These are phyloP conservation scores for Pseudocheirus occidentalis DNA, from an alignment of 2,797 vertebrate genomes.

Conservation along the genomic window DNA sequence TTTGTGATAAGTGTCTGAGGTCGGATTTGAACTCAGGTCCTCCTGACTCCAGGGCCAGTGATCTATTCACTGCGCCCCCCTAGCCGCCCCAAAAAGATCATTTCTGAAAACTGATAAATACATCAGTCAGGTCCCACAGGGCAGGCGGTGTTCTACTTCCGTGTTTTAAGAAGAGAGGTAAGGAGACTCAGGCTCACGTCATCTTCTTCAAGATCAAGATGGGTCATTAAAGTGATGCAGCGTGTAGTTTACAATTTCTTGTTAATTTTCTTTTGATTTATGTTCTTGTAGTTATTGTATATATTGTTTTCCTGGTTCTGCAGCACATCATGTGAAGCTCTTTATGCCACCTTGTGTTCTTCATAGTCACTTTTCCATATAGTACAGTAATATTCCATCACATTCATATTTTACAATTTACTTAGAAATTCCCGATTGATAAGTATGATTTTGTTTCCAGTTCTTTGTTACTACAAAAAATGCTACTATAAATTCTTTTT, in stretches of 20 bases:
- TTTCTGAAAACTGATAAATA: neutral
- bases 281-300: neutral
- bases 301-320: neutral
- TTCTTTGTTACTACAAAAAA: neutral
- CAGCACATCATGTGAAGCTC: neutral
- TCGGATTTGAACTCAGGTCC: no score
- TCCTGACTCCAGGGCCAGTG: no score
- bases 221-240: neutral
- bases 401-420: neutral
- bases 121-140: neutral
- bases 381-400: neutral
- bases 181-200: neutral
- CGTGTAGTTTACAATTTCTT: neutral
- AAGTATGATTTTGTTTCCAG: neutral
- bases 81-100: no score
- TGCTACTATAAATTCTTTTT: neutral
- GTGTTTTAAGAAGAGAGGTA: neutral
- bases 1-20: no score
- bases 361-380: neutral
- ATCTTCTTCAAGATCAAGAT: neutral
- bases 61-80: no score
- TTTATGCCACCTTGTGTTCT: neutral
- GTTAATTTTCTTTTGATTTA: neutral
- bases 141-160: neutral
- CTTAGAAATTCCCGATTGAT: neutral